Percentiles rank a stretch among this genome's conserved stretches.
phyloP scores from a whole-genome alignment of 2,797 vertebrate species.

The Mus caroli region DNA sequence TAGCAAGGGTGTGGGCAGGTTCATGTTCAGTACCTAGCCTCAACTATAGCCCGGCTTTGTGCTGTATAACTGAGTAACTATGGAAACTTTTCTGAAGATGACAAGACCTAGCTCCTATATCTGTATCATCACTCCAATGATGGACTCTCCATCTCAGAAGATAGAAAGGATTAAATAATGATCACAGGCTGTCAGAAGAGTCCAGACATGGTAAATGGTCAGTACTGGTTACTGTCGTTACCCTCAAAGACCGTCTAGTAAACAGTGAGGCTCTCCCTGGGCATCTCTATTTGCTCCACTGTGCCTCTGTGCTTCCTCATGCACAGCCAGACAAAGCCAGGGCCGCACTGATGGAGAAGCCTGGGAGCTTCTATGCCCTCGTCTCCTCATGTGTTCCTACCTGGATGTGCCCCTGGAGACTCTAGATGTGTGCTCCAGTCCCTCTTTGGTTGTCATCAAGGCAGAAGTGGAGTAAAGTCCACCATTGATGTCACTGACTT shows the following conservation, averaged over 20 bases:
- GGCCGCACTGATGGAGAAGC: not conserved
- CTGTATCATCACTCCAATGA: not conserved
- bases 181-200: not conserved
- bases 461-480: not conserved
- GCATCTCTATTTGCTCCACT: not conserved
- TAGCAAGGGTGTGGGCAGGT: not conserved
- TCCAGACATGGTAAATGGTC: not conserved
- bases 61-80: not conserved
- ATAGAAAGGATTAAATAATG: conserved; percentile 8
- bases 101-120: not conserved
- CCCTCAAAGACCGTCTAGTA: not conserved
- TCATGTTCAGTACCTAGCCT: not conserved
- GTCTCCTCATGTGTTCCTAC: not conserved
- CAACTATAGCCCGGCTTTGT: not conserved
- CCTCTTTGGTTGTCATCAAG: not conserved
- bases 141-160: not conserved
- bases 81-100: not conserved
- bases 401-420: not conserved
- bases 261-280: not conserved
- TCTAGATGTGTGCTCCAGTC: not conserved
- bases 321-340: not conserved
- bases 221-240: not conserved
- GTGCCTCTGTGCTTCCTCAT: not conserved
- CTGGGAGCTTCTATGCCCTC: not conserved
- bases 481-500: conserved; percentile 7